Evolutionary conservation across 2,888 invertebrate species (phyloP), one percentile per base, ranked within the genome.

Genomic region (Enchytraeus crypticus): DNA sequence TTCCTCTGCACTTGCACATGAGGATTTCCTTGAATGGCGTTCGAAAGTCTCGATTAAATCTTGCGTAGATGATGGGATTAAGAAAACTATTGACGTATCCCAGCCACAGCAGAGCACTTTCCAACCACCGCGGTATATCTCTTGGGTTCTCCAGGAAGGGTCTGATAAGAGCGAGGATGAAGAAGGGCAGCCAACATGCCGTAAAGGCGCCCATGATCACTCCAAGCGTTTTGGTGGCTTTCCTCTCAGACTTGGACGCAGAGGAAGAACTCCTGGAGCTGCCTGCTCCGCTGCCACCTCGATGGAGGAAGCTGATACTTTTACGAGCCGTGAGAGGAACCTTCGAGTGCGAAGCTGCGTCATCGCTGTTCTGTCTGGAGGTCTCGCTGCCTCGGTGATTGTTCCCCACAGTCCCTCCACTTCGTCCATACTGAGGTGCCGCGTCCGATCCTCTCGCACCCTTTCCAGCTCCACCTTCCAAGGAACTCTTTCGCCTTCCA

Each of bases 61-160:
- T 92, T 3, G 93, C 95, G 80, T 96, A 96, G 71, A 96, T 96
- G 65, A 95, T 88, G 2, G 95, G 96, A 80, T 96, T 96, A 69
- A 95, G 84, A 73, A 93, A 85, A 73, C 92, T 92, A 80, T 96
- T 96, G 72, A 91, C 87, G 79, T 93, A 96, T 67, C 95, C 95
- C 4, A 79, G 68, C 79, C 79, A 79, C 64, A 72, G 68, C 26
- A 78, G 73, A 29, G 73, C 64, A 51, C 71, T 69, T 46, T 60
- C 66, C 2, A 79, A 63, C 70, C 70, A 71, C 21, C 53, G 46
- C 3, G 78, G 78, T 43, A 77, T 71, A 49, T 64, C 64, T 14
- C 61, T 43, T 11, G 62, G 32, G 21, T 62, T 59, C 2, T 57
- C 63, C 62, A 71, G 71, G 59, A 78, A 72, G 2, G 78, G 77